Evolutionary conservation across 2,888 invertebrate genomes (phyloP), one percentile per base, ranked within the genome.

Genomic region (Drymonia ruficornis): DNA sequence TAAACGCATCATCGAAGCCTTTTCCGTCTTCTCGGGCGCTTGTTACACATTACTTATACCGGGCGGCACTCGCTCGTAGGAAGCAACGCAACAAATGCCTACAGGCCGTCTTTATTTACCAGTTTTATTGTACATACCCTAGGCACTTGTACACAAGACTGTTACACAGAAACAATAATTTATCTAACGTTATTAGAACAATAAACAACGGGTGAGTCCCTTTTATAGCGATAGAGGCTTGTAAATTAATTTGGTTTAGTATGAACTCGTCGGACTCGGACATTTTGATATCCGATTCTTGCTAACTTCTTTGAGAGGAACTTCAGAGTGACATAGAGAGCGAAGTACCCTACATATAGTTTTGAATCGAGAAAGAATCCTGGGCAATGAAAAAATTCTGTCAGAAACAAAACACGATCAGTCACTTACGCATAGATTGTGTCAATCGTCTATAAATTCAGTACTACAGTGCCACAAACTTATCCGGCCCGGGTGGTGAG

Each of bases 21-120:
- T 80, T 78, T 78, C 81, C 76, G 78, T 77, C 74, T 66, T 66
- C 61, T 46, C 56, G 52, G 65, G 65, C 72, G 70, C 80, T 83
- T 81, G 83, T 81, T 80, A 78, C 79, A 80, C 80, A 82, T 85
- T 81, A 82, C 72, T 82, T 53, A 69, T 53, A 58, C 74, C 72
- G 68, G 72, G 70, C 55, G 47, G 54, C 70, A 59, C 45, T 54
- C 45, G 56, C 61, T 76, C 72, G 73, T 74, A 77, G 77, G 80
- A 78, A 81, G 74, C 72, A 68, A 72, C 66, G 69, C 73, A 77
- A 80, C 78, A 76, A 80, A 83, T 79, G 81, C 76, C 78, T 65
- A 56, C 65, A 56, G 75, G 79, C 74, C 65, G 64, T 73, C 74
- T 77, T 75, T 78, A 82, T 80, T 81, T 76, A 70, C 71, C 69